These are phyloP conservation scores for Heterochromis multidens DNA, from an alignment of 2,113 vertebrate species.

Conservation along the genomic window DNA sequence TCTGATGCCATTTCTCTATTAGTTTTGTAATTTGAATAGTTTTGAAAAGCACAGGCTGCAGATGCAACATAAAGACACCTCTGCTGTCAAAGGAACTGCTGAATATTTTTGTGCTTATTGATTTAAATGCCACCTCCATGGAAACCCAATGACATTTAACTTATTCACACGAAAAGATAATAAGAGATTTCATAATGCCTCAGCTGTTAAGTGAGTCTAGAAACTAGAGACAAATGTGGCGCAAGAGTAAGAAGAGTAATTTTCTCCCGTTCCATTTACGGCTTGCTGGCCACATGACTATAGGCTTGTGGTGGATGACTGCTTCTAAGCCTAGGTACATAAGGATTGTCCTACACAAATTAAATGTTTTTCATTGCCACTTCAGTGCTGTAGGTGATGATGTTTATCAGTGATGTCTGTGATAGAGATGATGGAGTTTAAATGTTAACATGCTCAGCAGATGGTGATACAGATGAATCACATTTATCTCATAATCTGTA, in stretches of 20 bases:
- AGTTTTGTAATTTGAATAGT: background rate
- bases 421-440: constrained; percentile 17
- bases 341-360: constrained; percentile 22
- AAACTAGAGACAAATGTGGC: background rate
- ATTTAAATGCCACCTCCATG: background rate
- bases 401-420: background rate
- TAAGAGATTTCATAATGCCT: background rate
- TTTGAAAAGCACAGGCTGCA: background rate
- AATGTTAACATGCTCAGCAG: background rate
- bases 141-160: constrained; percentile 6
- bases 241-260: background rate
- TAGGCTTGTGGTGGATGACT: background rate
- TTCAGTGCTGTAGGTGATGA: background rate
- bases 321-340: constrained; percentile 11
- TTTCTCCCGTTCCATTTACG: background rate
- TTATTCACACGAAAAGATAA: constrained; percentile 1
- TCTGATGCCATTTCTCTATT: background rate
- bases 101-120: background rate
- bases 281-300: background rate
- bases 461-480: constrained; percentile 8
- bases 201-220: background rate
- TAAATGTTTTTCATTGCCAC: constrained; percentile 5
- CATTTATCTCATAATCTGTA: background rate
- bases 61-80: background rate
- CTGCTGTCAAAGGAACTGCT: background rate